These are phyloP conservation scores for Callaeas wilsoni DNA, from an alignment of 2,113 vertebrate species.

Conservation along the genomic window DNA sequence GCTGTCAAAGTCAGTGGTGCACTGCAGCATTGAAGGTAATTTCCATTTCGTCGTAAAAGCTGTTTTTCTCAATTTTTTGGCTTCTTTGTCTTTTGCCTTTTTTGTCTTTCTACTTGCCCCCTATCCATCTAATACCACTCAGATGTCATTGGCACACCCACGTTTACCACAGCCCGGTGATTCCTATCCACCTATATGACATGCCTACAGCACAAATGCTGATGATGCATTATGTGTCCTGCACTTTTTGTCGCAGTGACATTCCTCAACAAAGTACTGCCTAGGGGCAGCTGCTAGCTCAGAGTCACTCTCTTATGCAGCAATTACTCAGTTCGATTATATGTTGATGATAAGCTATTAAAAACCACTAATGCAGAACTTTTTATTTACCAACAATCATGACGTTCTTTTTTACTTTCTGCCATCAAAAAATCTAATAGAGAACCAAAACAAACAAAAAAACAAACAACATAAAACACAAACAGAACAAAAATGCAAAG, in stretches of 20 bases:
- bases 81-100: constrained; percentile 58
- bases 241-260: constrained; percentile 55
- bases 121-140: constrained; percentile 64
- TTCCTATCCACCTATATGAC: constrained; percentile 56
- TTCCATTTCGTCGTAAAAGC: constrained; percentile 73
- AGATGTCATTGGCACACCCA: constrained; percentile 59
- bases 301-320: constrained; percentile 23
- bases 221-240: constrained; percentile 49
- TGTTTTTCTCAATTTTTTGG: constrained; percentile 66
- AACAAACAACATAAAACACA: background rate
- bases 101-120: constrained; percentile 57
- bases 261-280: constrained; percentile 48
- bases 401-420: background rate
- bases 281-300: constrained; percentile 29
- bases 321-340: constrained; percentile 67
- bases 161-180: constrained; percentile 51
- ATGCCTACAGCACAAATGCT: constrained; percentile 29
- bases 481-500: background rate
- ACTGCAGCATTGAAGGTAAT: constrained; percentile 74
- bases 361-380: constrained; percentile 50
- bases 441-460: background rate
- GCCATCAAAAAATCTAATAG: constrained; percentile 6
- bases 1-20: constrained; percentile 76
- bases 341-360: constrained; percentile 60
- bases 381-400: constrained; percentile 65